A percentile compares a stretch with the other conserved stretches of the same genome.
phyloP scores from a whole-genome alignment of 1,140 invertebrate species.

The Pseudomyrmex pallidus region DNA sequence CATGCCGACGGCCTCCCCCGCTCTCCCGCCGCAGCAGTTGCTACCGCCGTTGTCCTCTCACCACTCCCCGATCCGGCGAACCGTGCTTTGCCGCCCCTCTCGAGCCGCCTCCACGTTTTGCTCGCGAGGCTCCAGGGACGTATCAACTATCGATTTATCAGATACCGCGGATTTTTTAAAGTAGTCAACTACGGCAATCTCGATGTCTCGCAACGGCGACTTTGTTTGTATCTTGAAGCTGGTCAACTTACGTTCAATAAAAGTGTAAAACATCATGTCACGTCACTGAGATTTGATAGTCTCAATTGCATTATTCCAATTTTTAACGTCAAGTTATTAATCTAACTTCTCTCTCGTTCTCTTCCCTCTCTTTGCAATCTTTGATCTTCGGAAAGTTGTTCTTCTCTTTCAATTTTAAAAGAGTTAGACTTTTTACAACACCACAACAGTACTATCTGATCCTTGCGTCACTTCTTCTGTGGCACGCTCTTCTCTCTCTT shows the following conservation, averaged over 20 bases:
- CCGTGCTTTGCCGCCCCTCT: conserved; percentile 51
- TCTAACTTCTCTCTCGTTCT: too few relatives aligned
- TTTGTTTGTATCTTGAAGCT: neutral
- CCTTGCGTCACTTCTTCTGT: neutral
- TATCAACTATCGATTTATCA: conserved; percentile 54
- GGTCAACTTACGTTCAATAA: neutral
- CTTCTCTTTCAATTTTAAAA: neutral
- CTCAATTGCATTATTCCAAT: too few relatives aligned
- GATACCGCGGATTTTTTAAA: neutral
- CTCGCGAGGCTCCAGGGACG: conserved; percentile 68
- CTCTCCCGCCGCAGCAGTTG: conserved; percentile 58
- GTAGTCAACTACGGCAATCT: neutral
- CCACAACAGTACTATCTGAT: neutral
- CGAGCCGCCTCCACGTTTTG: conserved; percentile 46
- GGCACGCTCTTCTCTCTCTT: neutral
- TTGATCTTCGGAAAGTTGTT: neutral
- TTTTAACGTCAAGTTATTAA: too few relatives aligned
- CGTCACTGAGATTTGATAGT: neutral
- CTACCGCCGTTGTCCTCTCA: conserved; percentile 56
- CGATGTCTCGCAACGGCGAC: neutral
- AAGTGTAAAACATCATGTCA: neutral
- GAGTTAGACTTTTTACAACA: neutral
- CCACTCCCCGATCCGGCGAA: conserved; percentile 50
- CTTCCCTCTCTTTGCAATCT: neutral
- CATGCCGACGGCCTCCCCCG: conserved; percentile 56